Base-by-base conservation (phyloP, 2,888 invertebrate species). In the Machimus atricapillus region DNA sequence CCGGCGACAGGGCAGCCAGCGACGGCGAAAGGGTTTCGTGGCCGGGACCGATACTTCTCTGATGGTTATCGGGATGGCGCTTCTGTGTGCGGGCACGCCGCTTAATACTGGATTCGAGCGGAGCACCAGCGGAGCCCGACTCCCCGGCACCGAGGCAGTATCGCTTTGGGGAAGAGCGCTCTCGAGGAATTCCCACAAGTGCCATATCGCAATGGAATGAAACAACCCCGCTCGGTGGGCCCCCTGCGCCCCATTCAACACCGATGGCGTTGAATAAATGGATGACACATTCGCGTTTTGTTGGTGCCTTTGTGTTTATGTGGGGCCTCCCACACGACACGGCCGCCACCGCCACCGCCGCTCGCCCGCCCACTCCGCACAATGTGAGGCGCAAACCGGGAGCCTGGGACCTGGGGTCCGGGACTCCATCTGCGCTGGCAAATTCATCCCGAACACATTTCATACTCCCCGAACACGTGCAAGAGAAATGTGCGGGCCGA, bases 161-260 rank as follows among this genome's bases (percentile, higher is more conserved):
- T 81, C 87, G 87, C 82, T 87, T 79, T 56, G 86, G 77, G 86
- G 52, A 88, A 87, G 87, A 88, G 88, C 89, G 89, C 88, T 89
- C 89, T 88, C 89, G 89, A 89, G 88, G 88, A 88, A 89, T 88
- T 89, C 89, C 89, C 89, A 87, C 77, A 89, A 89, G 89, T 89
- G 87, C 88, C 89, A 88, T 89, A 89, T 89, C 89, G 89, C 88
- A 88, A 87, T 86, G 85, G 86, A 88, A 89, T 89, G 88, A 87
- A 89, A 86, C 87, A 87, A 87, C 88, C 87, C 87, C 86, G 88
- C 87, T 88, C 87, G 66, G 66, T 85, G 77, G 43, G 81, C 86
- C 88, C 87, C 87, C 76, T 86, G 86, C 79, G 66, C 76, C 73
- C 66, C 73, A 83, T 83, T 83, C 83, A 83, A 83, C 83, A 83